These are phyloP conservation scores for Drosophila ercepeae DNA, from an alignment of 1,140 invertebrate species.

Conservation along the genomic window DNA sequence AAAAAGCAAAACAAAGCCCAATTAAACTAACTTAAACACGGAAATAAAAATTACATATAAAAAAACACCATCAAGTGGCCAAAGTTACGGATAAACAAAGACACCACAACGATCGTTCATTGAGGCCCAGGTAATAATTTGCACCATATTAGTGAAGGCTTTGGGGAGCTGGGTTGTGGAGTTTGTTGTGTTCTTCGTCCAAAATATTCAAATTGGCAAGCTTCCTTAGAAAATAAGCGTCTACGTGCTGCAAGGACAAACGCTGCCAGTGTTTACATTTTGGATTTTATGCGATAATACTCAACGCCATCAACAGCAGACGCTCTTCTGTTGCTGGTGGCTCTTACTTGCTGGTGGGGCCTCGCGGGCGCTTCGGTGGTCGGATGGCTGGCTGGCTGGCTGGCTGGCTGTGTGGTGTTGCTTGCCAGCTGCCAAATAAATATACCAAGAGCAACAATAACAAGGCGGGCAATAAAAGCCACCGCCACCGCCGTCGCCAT, in stretches of 20 bases:
- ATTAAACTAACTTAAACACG: conserved; percentile 14
- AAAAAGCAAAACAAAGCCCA: conserved; percentile 3
- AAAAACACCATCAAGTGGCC: conserved; percentile 2
- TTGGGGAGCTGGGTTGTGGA: conserved; percentile 12
- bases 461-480: conserved; percentile 68
- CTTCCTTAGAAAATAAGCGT: conserved; percentile 58
- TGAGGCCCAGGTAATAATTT: conserved; percentile 49
- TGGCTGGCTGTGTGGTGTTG: background rate
- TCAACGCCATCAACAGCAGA: conserved; percentile 61
- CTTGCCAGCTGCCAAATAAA: conserved; percentile 67
- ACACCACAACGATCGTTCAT: conserved; percentile 13
- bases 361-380: background rate
- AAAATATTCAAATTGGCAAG: conserved; percentile 58
- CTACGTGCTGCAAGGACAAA: conserved; percentile 58
- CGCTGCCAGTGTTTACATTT: conserved; percentile 73
- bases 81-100: conserved; percentile 7
- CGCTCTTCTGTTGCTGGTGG: conserved; percentile 14
- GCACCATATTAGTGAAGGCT: conserved; percentile 39
- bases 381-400: conserved; percentile 10
- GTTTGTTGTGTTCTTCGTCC: background rate
- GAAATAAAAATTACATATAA: background rate
- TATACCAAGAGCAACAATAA: conserved; percentile 66
- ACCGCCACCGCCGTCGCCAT: conserved; percentile 71
- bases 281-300: conserved; percentile 79
- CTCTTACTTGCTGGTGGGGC: background rate